Evolutionary conservation across 2,888 invertebrate species (phyloP), one percentile per base, ranked within the genome.

Genomic region (Drosophila acutilabella): DNA sequence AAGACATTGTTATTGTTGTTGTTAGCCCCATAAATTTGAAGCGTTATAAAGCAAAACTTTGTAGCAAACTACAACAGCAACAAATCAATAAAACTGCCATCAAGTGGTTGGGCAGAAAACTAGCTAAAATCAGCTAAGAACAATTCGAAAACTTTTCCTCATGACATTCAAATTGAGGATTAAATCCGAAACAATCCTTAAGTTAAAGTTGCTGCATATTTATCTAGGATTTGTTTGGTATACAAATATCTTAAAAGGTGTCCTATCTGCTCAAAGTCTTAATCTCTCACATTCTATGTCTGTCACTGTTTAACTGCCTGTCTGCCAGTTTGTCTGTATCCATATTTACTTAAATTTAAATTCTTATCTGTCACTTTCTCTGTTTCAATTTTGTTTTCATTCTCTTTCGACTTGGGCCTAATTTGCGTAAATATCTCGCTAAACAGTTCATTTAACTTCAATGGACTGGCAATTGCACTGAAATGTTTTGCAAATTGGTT

Each of bases 391-490:
- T n/a, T 33, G 44, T 38, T 23, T 52, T 20, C 36, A 18, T 47
- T 56, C 20, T 36, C 36, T 38, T 57, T 57, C 50, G 61, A 44
- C 52, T 72, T 64, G 44, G 7, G 42, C 52, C 48, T 80, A 70
- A 80, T 70, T 78, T 64, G 65, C 60, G 75, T 57, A 72, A 77
- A 78, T 45, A 73, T 59, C 70, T 67, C 26, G 61, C 61, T 54
- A 66, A 74, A 69, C 89, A 81, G 72, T 88, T 85, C 88, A 89
- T 88, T 89, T 85, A 88, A 89, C 88, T 88, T 79, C 80, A 85
- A 89, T 88, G 69, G 82, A 52, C 68, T 62, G 66, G 70, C 86
- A 89, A 84, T 88, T 85, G 82, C 66, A 65, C 56, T 71, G 62
- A 68, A 83, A 81, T 78, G 56, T 71, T 78, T 71, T 69, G 58